Base-by-base conservation (phyloP, 1,140 invertebrate species). In the Zaprionus ghesquierei region DNA sequence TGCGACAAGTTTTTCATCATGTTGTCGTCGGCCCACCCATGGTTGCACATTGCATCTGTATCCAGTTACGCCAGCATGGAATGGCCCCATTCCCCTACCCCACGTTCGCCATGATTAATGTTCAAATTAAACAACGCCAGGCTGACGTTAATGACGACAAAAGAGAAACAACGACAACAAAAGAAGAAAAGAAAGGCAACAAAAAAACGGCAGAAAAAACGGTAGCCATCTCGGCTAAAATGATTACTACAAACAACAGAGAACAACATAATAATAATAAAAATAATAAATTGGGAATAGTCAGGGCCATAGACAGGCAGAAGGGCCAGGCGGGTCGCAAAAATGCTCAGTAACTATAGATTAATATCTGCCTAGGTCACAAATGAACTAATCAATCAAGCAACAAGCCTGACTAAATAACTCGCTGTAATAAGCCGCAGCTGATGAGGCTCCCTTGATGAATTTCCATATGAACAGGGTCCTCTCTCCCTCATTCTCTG, bases 71-170 rank as follows among this genome's bases (percentile, higher is more conserved):
- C 38, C 27, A 46, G 10, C 18, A 20, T 18, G 29, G 10, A 10
- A 13, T 20, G 10, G 5, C 60, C 12, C n/a, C 49, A n/a, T n/a
- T n/a, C n/a, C n/a, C n/a, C n/a, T n/a, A n/a, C n/a, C n/a, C n/a
- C n/a, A n/a, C n/a, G 12, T 33, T 27, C 56, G 50, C 68, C 75
- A 87, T 86, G 82, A 86, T 87, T 86, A 87, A 86, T 86, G 82
- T 69, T 73, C 79, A 86, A 86, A 86, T 86, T 87, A 87, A 86
- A 86, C 84, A 81, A 82, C 82, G 65, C 68, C 69, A 61, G 58
- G 51, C 62, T 87, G 82, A 86, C 82, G 75, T 86, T 86, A 86
- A 86, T 86, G 82, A 82, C 84, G 75, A 82, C 82, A 87, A 86
- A 87, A 70, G 58, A 60, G 76, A 75, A 74, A 33, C 58, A 66